Base-by-base conservation (phyloP, 2,797 vertebrate genomes). In the Syngnathus rostellatus region DNA sequence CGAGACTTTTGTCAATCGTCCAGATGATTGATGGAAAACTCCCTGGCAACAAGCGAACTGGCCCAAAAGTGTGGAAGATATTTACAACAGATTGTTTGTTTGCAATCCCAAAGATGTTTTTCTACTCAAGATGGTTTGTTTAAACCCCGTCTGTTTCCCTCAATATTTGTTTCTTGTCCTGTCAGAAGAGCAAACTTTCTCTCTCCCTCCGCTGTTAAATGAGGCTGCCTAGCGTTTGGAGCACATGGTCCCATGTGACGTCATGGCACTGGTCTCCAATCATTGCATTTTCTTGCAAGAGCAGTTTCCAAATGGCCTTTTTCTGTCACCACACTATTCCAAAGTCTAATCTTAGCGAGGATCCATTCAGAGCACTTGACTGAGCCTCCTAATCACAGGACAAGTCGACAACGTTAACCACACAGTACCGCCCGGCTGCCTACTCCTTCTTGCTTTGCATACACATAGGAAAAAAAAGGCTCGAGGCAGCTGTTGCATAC, bases 301-400 rank as follows among this genome's bases (percentile, higher is more conserved):
- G 76, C 84, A 81, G 69, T 89, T 90, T 90, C 87, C 86, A 89
- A 74, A 86, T 85, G 87, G 87, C 86, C 88, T 86, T 88, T 89
- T 89, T 87, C 14, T 5, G 79, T 67, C 69, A 81, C 85, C 77
- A 76, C 80, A 85, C 63, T 17, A 70, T 73, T 85, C 82, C 75
- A 71, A 77, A 83, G 73, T 65, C 79, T 72, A 80, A 79, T 82
- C 73, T 72, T 76, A 71, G 70, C 23, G 51, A 79, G 75, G 68
- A 78, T 85, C 76, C 75, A 72, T 83, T 86, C 82, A 81, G 79
- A 82, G 71, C 59, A 65, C 64, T 67, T 65, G 69, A 74, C 77
- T 77, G 72, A 75, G 81, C 80, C 81, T 87, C 80, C 66, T 89
- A 87, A 92, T 89, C 83, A 86, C 77, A 84, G 80, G 78, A 62